Evolutionary conservation across 2,797 vertebrate genomes (phyloP), one percentile per base, ranked within the genome.

Genomic region (Enteromius radiatus): DNA sequence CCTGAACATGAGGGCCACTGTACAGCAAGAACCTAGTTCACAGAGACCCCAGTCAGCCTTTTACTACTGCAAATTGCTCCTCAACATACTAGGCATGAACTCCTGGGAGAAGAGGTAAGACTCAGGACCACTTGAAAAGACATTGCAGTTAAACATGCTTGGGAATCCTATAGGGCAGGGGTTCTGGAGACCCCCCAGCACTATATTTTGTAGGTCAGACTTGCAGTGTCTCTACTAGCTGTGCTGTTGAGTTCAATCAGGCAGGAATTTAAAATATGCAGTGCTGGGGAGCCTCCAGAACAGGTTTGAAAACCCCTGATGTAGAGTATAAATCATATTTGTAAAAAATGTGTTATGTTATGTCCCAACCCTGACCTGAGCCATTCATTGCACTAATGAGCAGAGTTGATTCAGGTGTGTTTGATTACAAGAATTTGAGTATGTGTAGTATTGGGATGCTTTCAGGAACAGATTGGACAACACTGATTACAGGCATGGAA

Each of bases 31-130:
- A 87, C 97, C 97, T 61, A 92, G 91, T 19, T 95, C 97, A 61
- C 95, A 97, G 90, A 97, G 95, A 19, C 96, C 97, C 1, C 97
- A 97, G 89, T 99, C 98, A 0, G 96, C 97, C 78, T 99, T 99
- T 94, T 98, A 98, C 94, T 99, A 99, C 92, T 97, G 98, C 93
- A 95, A 98, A 86, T 94, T 99, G 67, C 95, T 99, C 84, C 96
- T 99, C 89, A 99, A 97, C 94, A 97, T 98, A 91, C 93, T 99
- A 89, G 98, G 98, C 86, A 97, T 99, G 94, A 99, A 99, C 94
- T 99, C 97, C 79, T 99, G 98, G 98, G 98, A 99, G 92, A 99
- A 99, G 91, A 98, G 98, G 98, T 99, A 93, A 95, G 92, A 81
- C 33, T 15, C 15, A 26, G 31, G 69, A 1, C 74, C 31, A 49